These are phyloP conservation scores for Tylochromis polylepis DNA, from an alignment of 2,113 vertebrate species.

Conservation along the genomic window DNA sequence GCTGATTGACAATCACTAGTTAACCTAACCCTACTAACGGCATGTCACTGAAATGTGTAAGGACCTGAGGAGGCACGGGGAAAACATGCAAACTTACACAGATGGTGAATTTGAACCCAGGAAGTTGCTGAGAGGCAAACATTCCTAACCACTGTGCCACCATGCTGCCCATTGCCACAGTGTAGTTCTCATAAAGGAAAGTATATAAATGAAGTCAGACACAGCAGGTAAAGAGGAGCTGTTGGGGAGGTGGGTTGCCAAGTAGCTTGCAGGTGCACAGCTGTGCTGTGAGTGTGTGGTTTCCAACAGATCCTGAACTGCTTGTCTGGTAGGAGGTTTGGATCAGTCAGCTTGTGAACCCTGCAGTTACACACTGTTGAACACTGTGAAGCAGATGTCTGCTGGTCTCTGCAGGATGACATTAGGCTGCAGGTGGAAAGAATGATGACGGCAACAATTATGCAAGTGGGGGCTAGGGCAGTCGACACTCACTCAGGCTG, in stretches of 20 bases:
- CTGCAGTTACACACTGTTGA: background rate
- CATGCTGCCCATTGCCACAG: background rate
- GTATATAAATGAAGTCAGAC: background rate
- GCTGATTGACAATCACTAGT: too few relatives aligned
- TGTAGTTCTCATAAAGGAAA: background rate
- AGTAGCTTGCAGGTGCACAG: background rate
- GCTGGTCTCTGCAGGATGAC: background rate
- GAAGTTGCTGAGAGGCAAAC: background rate
- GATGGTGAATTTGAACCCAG: too few relatives aligned
- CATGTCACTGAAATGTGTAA: too few relatives aligned
- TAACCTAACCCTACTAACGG: too few relatives aligned
- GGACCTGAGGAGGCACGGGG: too few relatives aligned
- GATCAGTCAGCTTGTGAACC: background rate
- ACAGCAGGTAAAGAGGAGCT: background rate
- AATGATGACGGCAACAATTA: background rate
- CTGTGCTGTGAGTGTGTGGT: background rate
- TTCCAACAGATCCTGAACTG: background rate
- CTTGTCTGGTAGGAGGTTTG: background rate
- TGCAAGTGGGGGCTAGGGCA: background rate
- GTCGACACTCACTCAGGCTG: background rate
- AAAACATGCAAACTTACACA: too few relatives aligned
- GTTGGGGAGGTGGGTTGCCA: background rate
- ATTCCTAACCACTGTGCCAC: background rate
- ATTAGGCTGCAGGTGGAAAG: background rate
- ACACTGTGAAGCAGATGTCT: background rate